These are phyloP conservation scores for Coregonus sp. DNA, from an alignment of 2,797 vertebrate species.

Conservation along the genomic window DNA sequence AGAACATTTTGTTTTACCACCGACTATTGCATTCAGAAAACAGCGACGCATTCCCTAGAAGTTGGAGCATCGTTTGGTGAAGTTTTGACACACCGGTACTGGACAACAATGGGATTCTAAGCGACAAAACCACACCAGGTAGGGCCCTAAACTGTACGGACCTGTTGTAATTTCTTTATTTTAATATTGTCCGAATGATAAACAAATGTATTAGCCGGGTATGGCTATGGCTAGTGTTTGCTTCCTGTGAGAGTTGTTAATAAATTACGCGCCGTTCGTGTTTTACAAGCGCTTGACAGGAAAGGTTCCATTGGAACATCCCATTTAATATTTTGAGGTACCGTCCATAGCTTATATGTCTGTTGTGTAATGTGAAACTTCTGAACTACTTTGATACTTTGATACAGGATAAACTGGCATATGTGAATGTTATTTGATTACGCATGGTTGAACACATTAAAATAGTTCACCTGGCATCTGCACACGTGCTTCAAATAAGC, in stretches of 20 bases:
- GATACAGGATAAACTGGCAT: background rate
- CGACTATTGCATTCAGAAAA: background rate
- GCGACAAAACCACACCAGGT: background rate
- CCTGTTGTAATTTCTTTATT: background rate
- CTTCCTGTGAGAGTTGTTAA: background rate
- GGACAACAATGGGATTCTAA: background rate
- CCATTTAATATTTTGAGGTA: background rate
- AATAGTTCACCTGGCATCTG: background rate
- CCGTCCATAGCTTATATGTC: background rate
- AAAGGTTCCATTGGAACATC: background rate
- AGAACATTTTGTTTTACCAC: background rate
- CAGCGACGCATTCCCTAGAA: background rate
- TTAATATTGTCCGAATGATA: background rate
- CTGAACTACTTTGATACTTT: background rate
- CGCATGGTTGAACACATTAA: background rate
- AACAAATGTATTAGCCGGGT: background rate
- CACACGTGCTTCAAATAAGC: background rate
- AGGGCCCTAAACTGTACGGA: background rate
- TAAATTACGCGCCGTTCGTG: background rate
- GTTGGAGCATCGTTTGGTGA: background rate
- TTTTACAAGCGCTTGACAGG: background rate
- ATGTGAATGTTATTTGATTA: background rate
- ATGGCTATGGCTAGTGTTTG: background rate
- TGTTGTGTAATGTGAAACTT: background rate
- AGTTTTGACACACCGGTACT: background rate